Evolutionary conservation across 2,113 vertebrate species (phyloP), one percentile per base, ranked within the genome.

Genomic region (Scophthalmus maximus): DNA sequence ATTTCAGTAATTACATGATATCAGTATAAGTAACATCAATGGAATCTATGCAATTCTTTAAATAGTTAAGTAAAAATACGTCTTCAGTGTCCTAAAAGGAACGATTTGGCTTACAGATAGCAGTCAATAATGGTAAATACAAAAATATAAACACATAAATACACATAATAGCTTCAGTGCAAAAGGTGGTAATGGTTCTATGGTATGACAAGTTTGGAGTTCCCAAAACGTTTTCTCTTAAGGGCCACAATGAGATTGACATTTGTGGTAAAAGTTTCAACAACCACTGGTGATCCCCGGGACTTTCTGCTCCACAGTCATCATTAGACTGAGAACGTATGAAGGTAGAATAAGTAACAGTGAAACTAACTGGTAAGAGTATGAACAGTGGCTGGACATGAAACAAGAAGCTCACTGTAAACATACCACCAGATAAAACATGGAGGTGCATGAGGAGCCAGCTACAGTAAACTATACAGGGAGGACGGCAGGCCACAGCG

Each of bases 381-480:
- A 22, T 42, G 8, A 36, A 18, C 36, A 38, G 6, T 8, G 14
- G 23, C 5, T 66, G 27, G 12, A 34, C 3, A 32, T 61, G 42
- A 22, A 44, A 30, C 6, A 6, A 29, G 42, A 51, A 9, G 9
- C n/a, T 27, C 18, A 67, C 12, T 66, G 40, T 55, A n/a, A 61
- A 34, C 59, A 58, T 30, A 47, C 11, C 42, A 40, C 20, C 3
- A 67, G 51, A 68, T 26, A 29, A 55, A 53, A 38, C 3, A 26
- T 18, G 44, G 4, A 52, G 18, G 23, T 15, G 2, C 9, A 26
- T 6, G 12, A 57, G 2, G 29, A 46, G 25, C 12, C 47, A 60
- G 64, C 51, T 55, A 40, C 8, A 55, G 44, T 60, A 49, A 80
- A 64, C 46, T 60, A 38, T 60, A 38, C 20, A 12, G 26, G 17